Conservation (phyloP, 2,113 vertebrate species). For the Struthidea cinerea region DNA sequence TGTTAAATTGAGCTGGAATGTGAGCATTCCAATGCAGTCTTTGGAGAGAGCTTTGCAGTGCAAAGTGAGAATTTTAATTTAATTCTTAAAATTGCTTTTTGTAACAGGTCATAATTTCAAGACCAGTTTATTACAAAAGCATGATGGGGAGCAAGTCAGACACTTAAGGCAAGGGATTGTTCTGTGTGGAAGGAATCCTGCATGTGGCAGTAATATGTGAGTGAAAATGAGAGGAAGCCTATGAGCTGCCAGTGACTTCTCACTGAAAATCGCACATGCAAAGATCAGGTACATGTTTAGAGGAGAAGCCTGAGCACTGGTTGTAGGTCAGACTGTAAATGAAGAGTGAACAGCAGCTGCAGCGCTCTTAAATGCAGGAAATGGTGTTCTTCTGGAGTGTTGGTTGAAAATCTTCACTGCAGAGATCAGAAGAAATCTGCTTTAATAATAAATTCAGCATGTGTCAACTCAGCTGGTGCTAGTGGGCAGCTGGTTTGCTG, state of each 20-base stretch:
- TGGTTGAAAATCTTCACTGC: background rate
- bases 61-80: background rate
- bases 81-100: background rate
- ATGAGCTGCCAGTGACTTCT: background rate
- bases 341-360: background rate
- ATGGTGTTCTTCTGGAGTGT: background rate
- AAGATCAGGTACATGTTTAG: background rate
- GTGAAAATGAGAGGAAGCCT: background rate
- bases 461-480: background rate
- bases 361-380: background rate
- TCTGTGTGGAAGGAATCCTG: background rate
- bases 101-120: background rate
- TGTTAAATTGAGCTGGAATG: background rate
- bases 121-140: background rate
- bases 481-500: background rate
- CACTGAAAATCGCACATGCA: background rate
- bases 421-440: background rate
- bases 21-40: background rate
- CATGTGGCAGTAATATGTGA: background rate
- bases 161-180: background rate
- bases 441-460: background rate
- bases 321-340: slow-evolving; percentile 6
- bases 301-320: background rate
- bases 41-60: background rate
- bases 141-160: background rate